These are phyloP conservation scores for Lycaon pictus DNA, from an alignment of 2,113 vertebrate genomes.

Conservation along the genomic window DNA sequence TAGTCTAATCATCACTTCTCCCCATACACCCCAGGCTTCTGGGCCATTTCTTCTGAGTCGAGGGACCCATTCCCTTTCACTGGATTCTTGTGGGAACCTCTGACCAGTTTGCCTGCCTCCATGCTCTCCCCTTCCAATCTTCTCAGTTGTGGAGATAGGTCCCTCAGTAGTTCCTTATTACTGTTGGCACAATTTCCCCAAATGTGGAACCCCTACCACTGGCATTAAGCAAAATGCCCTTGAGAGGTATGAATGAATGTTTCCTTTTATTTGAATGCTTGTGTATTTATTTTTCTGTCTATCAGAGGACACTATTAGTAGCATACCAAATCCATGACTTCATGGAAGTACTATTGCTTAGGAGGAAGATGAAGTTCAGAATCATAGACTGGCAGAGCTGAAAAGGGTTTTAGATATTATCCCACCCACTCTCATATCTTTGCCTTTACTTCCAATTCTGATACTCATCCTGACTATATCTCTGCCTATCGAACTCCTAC, in stretches of 20 bases:
- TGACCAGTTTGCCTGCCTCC: not conserved
- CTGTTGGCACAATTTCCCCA: not conserved
- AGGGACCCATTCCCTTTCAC: not conserved
- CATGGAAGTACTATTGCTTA: not conserved
- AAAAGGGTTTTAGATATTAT: not conserved
- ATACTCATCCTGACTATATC: not conserved
- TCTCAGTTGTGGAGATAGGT: not conserved
- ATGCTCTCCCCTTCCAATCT: not conserved
- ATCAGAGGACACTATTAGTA: slow-evolving; percentile 12
- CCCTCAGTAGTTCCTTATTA: not conserved
- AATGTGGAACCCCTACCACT: not conserved
- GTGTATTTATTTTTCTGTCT: not conserved
- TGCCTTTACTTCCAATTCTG: not conserved
- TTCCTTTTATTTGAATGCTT: not conserved
- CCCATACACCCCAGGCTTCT: not conserved
- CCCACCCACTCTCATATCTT: not conserved
- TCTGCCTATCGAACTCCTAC: not conserved
- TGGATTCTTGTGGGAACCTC: not conserved
- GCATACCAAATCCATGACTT: not conserved
- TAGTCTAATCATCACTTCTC: not conserved
- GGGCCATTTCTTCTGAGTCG: not conserved
- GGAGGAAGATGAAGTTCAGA: slow-evolving; percentile 5
- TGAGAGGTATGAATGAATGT: not conserved
- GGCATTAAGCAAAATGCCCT: not conserved
- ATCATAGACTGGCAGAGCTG: not conserved